Evolutionary conservation across 2,797 vertebrate genomes (phyloP).

Genomic region (Limosa lapponica): DNA sequence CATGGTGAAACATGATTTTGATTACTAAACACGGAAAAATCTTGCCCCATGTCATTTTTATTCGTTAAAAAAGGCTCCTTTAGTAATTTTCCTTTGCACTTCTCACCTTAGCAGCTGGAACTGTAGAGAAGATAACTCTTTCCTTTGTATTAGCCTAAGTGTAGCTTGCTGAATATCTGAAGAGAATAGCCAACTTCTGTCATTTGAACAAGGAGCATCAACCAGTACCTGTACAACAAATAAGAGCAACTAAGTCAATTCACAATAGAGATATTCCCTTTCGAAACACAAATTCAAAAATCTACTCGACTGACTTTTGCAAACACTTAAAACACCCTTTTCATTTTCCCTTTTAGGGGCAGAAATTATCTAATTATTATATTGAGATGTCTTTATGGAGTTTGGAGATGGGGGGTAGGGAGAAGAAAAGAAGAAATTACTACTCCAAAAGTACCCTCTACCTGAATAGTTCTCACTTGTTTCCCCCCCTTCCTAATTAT

Average conservation of each 20-base stretch:
- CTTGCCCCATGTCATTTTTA: not conserved
- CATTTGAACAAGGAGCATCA: slow-evolving; percentile 95
- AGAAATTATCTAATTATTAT: not conserved
- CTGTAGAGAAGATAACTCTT: slow-evolving; percentile 83
- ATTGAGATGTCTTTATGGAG: not conserved
- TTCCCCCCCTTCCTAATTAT: not conserved
- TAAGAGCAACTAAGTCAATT: not conserved
- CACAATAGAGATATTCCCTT: not conserved
- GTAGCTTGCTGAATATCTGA: slow-evolving; percentile 81
- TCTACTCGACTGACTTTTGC: not conserved
- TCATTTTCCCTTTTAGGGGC: not conserved
- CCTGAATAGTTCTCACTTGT: not conserved
- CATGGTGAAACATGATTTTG: not conserved
- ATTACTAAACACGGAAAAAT: not conserved
- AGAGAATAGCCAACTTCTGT: slow-evolving; percentile 93
- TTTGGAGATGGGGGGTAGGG: accelerated
- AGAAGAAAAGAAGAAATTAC: not conserved
- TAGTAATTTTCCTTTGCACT: not conserved
- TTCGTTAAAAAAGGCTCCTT: not conserved
- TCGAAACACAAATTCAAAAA: not conserved
- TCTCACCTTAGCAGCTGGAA: slow-evolving; percentile 87
- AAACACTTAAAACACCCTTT: not conserved
- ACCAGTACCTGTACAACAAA: slow-evolving; percentile 84
- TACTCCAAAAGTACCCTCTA: not conserved
- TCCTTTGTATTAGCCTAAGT: slow-evolving; percentile 83